A percentile compares a stretch with the other conserved stretches of the same genome.
Conservation (phyloP, 2,888 invertebrate species). For the Drosophila mulleri region DNA sequence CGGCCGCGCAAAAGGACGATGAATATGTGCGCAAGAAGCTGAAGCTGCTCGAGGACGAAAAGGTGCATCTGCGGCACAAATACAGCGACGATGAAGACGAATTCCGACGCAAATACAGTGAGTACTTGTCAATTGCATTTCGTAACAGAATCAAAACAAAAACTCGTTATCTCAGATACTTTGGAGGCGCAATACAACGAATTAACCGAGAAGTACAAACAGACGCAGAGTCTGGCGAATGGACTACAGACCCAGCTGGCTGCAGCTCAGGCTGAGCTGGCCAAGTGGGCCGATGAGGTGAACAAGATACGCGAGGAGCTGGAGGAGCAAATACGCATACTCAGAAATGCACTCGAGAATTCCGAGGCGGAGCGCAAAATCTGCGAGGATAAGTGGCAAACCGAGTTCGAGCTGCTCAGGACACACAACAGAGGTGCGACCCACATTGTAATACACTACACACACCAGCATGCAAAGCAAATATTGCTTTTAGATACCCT, state of each 20-base stretch:
- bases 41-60: slow-evolving; percentile 84
- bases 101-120: slow-evolving; percentile 83
- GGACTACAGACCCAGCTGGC: slow-evolving; percentile 83
- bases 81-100: slow-evolving; percentile 84
- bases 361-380: slow-evolving; percentile 87
- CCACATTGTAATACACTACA: neutral
- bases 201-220: slow-evolving; percentile 86
- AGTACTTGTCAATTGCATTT: neutral
- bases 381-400: slow-evolving; percentile 87
- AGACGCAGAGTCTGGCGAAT: slow-evolving; percentile 85
- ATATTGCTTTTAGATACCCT: slow-evolving; percentile 13
- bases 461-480: slow-evolving; percentile 6
- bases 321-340: slow-evolving; percentile 86
- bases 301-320: slow-evolving; percentile 86
- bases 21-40: slow-evolving; percentile 84
- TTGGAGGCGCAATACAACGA: slow-evolving; percentile 86
- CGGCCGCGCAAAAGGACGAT: slow-evolving; percentile 84
- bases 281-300: slow-evolving; percentile 83
- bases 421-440: slow-evolving; percentile 86
- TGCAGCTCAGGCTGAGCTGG: slow-evolving; percentile 81
- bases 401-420: slow-evolving; percentile 88
- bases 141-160: neutral
- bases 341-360: slow-evolving; percentile 87
- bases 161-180: slow-evolving; percentile 76
- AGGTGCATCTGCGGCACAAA: slow-evolving; percentile 81